A percentile compares a stretch with the other conserved stretches of the same genome.
phyloP scores from a whole-genome alignment of 2,888 invertebrate species.

The Drosophila helvetica region DNA sequence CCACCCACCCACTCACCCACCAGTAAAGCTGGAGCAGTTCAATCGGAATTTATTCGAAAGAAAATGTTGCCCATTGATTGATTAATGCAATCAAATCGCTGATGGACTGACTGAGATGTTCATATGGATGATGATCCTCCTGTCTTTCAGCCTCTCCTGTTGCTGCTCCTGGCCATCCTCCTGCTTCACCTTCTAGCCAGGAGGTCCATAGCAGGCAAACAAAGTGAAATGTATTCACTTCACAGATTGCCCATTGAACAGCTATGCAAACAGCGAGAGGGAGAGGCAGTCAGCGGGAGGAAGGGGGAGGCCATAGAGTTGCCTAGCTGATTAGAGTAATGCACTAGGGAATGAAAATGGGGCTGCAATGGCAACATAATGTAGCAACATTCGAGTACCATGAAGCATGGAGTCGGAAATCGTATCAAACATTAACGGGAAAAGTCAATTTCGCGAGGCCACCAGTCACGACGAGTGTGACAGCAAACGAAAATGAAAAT shows the following conservation, averaged over 20 bases:
- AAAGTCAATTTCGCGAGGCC: conserved; percentile 62
- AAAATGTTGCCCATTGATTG: conserved; percentile 62
- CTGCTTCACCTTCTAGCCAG: background rate
- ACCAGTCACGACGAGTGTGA: conserved; percentile 35
- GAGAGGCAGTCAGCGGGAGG: background rate
- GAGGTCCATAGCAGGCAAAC: background rate
- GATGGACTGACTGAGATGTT: conserved; percentile 44
- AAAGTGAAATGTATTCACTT: background rate
- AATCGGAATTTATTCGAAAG: conserved; percentile 39
- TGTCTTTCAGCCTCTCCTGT: conserved; percentile 28
- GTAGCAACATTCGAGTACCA: conserved; percentile 33
- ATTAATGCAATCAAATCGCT: conserved; percentile 69
- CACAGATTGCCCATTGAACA: background rate
- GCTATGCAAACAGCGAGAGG: background rate
- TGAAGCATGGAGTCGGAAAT: conserved; percentile 10
- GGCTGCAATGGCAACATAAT: conserved; percentile 3
- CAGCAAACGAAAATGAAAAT: conserved; percentile 27
- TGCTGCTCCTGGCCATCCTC: too few relatives aligned
- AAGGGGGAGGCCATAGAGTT: background rate
- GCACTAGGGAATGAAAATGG: conserved; percentile 44
- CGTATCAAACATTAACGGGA: conserved; percentile 58
- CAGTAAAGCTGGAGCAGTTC: background rate
- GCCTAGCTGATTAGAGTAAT: conserved; percentile 71
- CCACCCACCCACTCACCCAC: too few relatives aligned
- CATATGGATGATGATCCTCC: conserved; percentile 26